A percentile compares a stretch with the other conserved stretches of the same genome.
These are phyloP conservation scores for Lutjanus argentimaculatus DNA, from an alignment of 2,797 vertebrate species.

Conservation along the genomic window DNA sequence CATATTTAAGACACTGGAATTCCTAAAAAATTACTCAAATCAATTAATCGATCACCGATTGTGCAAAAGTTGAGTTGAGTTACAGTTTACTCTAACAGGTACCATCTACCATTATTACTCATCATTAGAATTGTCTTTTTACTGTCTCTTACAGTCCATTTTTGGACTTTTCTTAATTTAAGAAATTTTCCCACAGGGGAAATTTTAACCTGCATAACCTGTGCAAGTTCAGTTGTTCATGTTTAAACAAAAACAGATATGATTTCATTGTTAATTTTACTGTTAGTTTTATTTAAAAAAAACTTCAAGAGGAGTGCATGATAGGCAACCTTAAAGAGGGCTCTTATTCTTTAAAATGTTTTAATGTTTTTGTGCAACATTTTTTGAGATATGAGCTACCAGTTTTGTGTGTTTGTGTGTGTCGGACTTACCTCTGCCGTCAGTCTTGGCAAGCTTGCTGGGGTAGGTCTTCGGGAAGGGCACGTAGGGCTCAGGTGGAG, in stretches of 20 bases:
- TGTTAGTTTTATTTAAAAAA: background rate
- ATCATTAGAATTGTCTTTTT: too few species aligned
- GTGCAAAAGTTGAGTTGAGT: too few species aligned
- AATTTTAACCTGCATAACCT: too few species aligned
- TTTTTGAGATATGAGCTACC: background rate
- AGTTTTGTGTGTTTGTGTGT: background rate
- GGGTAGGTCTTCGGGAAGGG: slow-evolving; percentile 93
- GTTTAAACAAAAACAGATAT: background rate
- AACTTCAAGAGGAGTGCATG: background rate
- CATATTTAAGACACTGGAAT: too few species aligned
- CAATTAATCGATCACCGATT: too few species aligned
- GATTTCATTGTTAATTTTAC: background rate
- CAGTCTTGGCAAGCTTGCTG: slow-evolving; percentile 91
- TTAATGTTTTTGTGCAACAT: background rate
- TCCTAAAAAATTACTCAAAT: too few species aligned
- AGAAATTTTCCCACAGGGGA: too few species aligned
- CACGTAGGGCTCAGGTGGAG: slow-evolving; percentile 94
- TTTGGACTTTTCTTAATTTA: background rate
- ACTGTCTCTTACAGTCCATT: background rate
- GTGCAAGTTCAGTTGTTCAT: too few species aligned
- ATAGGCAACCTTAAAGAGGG: background rate
- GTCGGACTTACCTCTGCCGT: slow-evolving; percentile 87
- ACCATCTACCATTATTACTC: background rate
- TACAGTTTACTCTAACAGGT: background rate
- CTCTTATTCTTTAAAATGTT: background rate